These are phyloP conservation scores for Leiothrix lutea DNA, from an alignment of 2,113 vertebrate species.

Conservation along the genomic window DNA sequence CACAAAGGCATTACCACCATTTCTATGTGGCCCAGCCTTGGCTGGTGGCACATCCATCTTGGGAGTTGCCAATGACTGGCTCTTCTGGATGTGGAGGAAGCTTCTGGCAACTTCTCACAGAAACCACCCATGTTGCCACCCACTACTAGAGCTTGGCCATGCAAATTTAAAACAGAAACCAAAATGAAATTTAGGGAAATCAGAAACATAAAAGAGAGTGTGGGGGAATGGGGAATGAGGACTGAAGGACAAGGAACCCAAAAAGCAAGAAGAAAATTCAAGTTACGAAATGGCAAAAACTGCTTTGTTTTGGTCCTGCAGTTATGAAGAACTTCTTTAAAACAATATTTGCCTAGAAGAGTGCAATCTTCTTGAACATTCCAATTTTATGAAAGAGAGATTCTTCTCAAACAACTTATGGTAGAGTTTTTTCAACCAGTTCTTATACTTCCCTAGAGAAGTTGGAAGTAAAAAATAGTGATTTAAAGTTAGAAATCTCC, in stretches of 20 bases:
- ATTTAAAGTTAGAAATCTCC: not conserved
- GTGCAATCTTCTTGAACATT: not conserved
- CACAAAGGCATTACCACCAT: not conserved
- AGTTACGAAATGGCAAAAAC: not conserved
- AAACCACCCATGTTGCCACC: fast-evolving
- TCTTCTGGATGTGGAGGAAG: not conserved
- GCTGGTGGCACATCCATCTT: not conserved
- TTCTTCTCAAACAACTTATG: not conserved
- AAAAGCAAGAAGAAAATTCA: not conserved
- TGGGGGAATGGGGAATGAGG: fast-evolving
- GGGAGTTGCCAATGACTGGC: not conserved
- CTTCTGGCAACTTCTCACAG: not conserved
- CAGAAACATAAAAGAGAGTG: not conserved
- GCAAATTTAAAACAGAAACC: not conserved
- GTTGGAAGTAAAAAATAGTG: not conserved
- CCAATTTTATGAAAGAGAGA: not conserved
- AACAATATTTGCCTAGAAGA: not conserved
- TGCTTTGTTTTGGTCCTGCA: not conserved
- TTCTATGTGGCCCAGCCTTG: not conserved
- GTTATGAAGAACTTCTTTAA: not conserved
- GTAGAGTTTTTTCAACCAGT: not conserved
- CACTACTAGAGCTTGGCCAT: not conserved
- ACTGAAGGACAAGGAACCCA: not conserved
- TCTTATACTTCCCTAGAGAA: not conserved
- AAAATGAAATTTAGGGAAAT: not conserved